A percentile compares a stretch with the other conserved stretches of the same genome.
Evolutionary conservation across 2,888 invertebrate species (phyloP).

Genomic region (Parascotia fuliginaria): DNA sequence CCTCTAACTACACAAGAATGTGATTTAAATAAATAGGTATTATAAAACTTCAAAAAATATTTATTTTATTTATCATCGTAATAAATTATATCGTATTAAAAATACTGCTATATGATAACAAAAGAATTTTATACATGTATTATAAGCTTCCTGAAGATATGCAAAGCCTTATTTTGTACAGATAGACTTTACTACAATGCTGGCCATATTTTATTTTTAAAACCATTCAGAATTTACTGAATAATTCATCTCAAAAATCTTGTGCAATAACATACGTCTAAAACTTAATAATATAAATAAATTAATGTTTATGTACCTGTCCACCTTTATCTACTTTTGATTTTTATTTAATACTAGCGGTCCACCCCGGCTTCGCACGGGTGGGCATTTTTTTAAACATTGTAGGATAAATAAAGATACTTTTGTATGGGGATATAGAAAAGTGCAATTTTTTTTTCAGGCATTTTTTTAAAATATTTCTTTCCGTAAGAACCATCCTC

Average conservation of each 20-base stretch:
- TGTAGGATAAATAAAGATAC: too few relatives aligned
- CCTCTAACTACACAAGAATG: neutral
- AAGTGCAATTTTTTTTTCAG: too few relatives aligned
- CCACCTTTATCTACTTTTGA: too few relatives aligned
- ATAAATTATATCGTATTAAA: slow-evolving; percentile 4
- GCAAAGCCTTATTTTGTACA: slow-evolving; percentile 1
- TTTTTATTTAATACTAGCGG: too few relatives aligned
- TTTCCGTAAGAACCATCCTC: too few relatives aligned
- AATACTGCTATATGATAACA: neutral
- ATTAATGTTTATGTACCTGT: too few relatives aligned
- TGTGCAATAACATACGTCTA: neutral
- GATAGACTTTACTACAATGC: slow-evolving; percentile 3
- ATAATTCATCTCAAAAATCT: neutral
- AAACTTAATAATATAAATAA: neutral
- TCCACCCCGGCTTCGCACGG: too few relatives aligned
- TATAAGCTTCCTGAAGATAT: neutral
- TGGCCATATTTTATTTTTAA: neutral
- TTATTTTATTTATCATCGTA: neutral
- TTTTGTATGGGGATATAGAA: too few relatives aligned
- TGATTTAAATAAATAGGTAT: neutral
- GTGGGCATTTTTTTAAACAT: too few relatives aligned
- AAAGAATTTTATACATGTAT: slow-evolving; percentile 1
- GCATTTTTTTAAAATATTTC: too few relatives aligned
- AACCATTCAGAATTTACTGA: neutral
- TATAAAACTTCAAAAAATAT: neutral